Base-by-base conservation (phyloP, 2,888 invertebrate species). In the Deilephila elpenor region DNA sequence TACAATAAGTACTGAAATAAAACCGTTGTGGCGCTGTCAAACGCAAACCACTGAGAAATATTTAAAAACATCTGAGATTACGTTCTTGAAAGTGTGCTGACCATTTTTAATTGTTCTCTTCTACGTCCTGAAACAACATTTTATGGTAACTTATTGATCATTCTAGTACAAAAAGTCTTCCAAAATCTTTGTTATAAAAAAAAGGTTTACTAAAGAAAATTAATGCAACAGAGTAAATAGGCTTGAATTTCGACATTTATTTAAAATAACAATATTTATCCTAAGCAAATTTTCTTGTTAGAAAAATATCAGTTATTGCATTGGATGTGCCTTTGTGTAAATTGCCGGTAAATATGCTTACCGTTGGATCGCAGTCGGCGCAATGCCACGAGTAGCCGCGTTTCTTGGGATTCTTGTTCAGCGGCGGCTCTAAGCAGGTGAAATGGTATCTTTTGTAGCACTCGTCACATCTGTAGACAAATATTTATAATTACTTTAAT, bases 331-430 rank as follows among this genome's bases (percentile, higher is more conserved):
- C 25, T 25, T 25, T 17, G 11, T 71, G 19, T 3, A 7, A 44
- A 32, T 44, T 44, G 44, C 3, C 17, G 70, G 32, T 37, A 71
- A 74, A 59, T 44, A 44, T 74, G 95, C 96, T 95, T 89, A 97
- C 98, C 83, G 98, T 98, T 75, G 98, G 98, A 95, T 98, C 98
- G 95, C 99, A 99, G 89, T 98, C 98, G 71, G 98, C 98, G 92
- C 99, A 99, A 91, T 98, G 98, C 99, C 99, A 99, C 19, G 98
- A 98, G 89, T 98, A 99, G 53, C 99, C 98, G 73, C 98, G 96
- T 84, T 97, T 97, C 95, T 99, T 99, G 1, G 99, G 99, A 75
- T 98, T 97, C 90, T 98, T 98, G 91, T 98, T 98, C 19, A 98
- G 95, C 19, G 99, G 99, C 71, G 99, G 99, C 90, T 98, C 98